A percentile compares a stretch with the other conserved stretches of the same genome.
Evolutionary conservation across 2,797 vertebrate species (phyloP).

Genomic region (Jordanella pulchra): DNA sequence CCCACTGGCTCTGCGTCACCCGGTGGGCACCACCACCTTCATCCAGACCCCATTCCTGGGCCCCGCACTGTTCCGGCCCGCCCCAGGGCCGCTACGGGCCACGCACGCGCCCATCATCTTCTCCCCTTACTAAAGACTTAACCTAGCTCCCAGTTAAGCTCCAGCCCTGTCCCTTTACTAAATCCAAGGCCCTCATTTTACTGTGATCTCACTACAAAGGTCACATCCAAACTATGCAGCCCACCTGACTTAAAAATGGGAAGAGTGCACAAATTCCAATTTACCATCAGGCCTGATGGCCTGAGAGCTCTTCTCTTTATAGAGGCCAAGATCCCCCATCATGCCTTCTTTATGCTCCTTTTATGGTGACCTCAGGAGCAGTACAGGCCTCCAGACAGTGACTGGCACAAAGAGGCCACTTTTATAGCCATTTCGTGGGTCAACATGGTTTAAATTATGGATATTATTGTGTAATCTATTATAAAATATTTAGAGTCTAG

Average conservation of each 20-base stretch:
- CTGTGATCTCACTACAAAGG: slow-evolving; percentile 64
- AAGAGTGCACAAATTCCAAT: slow-evolving; percentile 62
- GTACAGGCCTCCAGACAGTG: slow-evolving; percentile 68
- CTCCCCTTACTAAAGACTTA: slow-evolving; percentile 87
- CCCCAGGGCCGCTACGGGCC: slow-evolving; percentile 87
- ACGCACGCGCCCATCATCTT: slow-evolving; percentile 92
- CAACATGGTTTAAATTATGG: slow-evolving; percentile 70
- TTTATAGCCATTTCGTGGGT: slow-evolving; percentile 78
- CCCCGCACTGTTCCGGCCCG: slow-evolving; percentile 92
- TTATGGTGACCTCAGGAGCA: slow-evolving; percentile 66
- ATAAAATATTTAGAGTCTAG: slow-evolving; percentile 78
- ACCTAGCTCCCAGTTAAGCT: slow-evolving; percentile 38
- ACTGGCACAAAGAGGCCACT: slow-evolving; percentile 65
- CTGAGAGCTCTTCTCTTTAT: slow-evolving; percentile 60
- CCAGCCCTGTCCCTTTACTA: slow-evolving; percentile 48
- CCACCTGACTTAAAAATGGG: slow-evolving; percentile 66
- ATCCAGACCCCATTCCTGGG: slow-evolving; percentile 92
- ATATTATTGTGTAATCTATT: slow-evolving; percentile 82
- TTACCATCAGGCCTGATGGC: slow-evolving; percentile 40
- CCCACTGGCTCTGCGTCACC: slow-evolving; percentile 88
- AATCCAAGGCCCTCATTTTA: slow-evolving; percentile 64
- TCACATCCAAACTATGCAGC: slow-evolving; percentile 83
- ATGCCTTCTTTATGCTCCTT: slow-evolving; percentile 77
- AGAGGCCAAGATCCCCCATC: slow-evolving; percentile 74
- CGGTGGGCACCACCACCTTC: slow-evolving; percentile 84